Conservation (phyloP, 2,888 invertebrate species). For the Geotrupes spiniger region DNA sequence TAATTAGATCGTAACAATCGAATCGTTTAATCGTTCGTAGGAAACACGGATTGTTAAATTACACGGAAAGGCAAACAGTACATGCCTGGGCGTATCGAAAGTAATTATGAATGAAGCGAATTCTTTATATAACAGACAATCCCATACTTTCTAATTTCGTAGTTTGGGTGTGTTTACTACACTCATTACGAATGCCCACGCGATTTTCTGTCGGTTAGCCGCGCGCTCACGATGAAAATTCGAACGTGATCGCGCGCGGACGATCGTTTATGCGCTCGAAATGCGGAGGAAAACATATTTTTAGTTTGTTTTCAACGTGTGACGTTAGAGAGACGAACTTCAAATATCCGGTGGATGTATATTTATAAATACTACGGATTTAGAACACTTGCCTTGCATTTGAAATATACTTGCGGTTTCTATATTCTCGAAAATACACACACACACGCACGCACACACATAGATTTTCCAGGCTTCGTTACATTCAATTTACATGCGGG, state of each 20-base stretch:
- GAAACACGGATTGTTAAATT: no score
- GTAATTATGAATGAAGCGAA: slow-evolving; percentile 1
- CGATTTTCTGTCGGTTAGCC: neutral
- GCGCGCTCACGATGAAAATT: neutral
- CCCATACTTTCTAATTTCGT: slow-evolving; percentile 5
- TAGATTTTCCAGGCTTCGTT: no score
- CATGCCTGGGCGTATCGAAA: no score
- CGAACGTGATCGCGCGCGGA: no score
- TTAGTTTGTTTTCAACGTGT: slow-evolving; percentile 45
- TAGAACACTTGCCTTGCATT: slow-evolving; percentile 44
- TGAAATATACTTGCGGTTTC: slow-evolving; percentile 30
- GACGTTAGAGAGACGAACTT: slow-evolving; percentile 46
- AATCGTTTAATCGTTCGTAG: no score
- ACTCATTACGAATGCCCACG: neutral
- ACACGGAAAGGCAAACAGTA: no score
- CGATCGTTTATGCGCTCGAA: slow-evolving; percentile 11
- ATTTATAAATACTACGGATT: slow-evolving; percentile 45
- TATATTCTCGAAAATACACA: slow-evolving; percentile 24
- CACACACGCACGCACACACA: no score
- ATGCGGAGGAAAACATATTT: slow-evolving; percentile 39
- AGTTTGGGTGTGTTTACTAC: slow-evolving; percentile 2
- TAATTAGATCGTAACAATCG: no score
- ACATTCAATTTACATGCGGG: neutral
- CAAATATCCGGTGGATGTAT: slow-evolving; percentile 46
- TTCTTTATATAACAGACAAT: neutral